Evolutionary conservation across 2,888 invertebrate genomes (phyloP), one percentile per base, ranked within the genome.

Genomic region (Nineta flava): DNA sequence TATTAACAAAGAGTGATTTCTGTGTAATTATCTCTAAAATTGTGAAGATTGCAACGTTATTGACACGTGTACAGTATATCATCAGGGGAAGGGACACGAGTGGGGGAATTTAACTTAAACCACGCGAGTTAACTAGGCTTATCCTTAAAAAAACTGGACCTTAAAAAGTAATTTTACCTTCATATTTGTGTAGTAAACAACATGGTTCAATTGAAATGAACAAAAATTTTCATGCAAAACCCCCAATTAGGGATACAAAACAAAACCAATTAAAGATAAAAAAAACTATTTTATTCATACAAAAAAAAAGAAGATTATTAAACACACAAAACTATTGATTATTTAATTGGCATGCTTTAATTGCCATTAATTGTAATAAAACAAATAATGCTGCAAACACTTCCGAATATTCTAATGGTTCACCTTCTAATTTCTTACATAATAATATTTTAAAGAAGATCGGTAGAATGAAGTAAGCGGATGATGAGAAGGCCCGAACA

Each of bases 381-480:
- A 94, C 87, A 65, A 93, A 94, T 48, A 95, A 72, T 15, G 94
- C 93, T 43, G 92, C 86, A 69, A 93, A 82, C 3, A 94, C 87
- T 73, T 94, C 94, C 51, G 92, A 91, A 62, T 84, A 92, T 62
- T 91, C 91, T 32, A 77, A 77, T 43, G 82, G 81, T 62, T 85
- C 83, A 7, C 86, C 87, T 58, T 84, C 80, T 47, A 95, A 68
- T 65, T 88, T 92, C 62, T 87, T 81, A 67, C 92, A 94, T 49
- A 95, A 66, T 56, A 95, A 74, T 70, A 91, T 85, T 67, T 96
- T 92, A 64, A 93, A 94, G 51, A 90, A 80, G 71, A 91, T 88
- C 53, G 91, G 79, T 55, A 92, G 73, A 34, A 87, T 77, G 52
- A 94, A 69, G 62, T 87, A 84, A 58, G 85, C 81, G 49, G 83